phyloP scores from a whole-genome alignment of 2,113 vertebrate genomes.

The Gnathonemus echidnorhynchus region DNA sequence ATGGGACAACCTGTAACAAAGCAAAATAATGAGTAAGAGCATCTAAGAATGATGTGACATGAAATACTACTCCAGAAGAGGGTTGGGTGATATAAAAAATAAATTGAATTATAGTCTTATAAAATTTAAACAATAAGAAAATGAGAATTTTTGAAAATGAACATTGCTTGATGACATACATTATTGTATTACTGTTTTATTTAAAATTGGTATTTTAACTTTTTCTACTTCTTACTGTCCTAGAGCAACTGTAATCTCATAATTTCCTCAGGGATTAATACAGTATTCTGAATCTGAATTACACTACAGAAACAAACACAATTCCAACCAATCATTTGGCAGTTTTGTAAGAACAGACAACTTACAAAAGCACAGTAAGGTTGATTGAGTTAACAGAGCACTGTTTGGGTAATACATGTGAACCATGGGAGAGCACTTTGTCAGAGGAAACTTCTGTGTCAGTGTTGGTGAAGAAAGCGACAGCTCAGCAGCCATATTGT shows the following conservation, averaged over 20 bases:
- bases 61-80: not conserved
- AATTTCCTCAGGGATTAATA: no score
- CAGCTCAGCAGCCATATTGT: no score
- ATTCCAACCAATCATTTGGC: not conserved
- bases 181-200: not conserved
- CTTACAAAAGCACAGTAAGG: not conserved
- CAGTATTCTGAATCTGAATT: no score
- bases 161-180: not conserved
- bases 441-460: no score
- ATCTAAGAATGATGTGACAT: not conserved
- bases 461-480: no score
- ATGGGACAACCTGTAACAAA: not conserved
- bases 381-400: not conserved
- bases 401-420: not conserved
- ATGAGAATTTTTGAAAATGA: not conserved
- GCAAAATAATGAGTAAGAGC: not conserved
- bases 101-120: no score
- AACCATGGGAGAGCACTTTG: no score
- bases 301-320: not conserved
- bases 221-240: no score
- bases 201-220: no score
- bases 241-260: no score
- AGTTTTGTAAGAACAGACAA: no score
- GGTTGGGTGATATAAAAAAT: not conserved
- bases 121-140: not conserved